Conservation (phyloP, 2,113 vertebrate genomes). For the Halcyon senegalensis region DNA sequence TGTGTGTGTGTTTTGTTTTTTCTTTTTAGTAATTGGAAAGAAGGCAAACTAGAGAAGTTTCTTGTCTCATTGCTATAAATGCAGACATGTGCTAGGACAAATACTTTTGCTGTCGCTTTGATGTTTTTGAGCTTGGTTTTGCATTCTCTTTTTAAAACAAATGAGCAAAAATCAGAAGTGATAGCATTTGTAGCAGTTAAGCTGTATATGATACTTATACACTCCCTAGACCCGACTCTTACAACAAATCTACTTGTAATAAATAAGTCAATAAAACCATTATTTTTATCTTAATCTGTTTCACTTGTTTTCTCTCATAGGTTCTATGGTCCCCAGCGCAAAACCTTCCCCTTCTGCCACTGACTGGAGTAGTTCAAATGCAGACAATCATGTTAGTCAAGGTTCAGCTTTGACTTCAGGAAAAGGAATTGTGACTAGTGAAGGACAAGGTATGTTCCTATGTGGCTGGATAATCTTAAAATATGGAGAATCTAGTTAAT, state of each 20-base stretch:
- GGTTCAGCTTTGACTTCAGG: constrained; percentile 66
- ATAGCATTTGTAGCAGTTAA: not conserved
- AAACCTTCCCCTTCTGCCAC: constrained; percentile 59
- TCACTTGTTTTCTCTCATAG: constrained; percentile 6
- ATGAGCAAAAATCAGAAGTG: not conserved
- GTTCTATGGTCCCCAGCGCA: constrained; percentile 29
- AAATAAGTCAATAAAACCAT: not conserved
- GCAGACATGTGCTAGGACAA: not conserved
- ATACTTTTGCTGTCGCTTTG: not conserved
- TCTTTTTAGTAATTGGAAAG: not conserved
- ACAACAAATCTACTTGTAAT: not conserved
- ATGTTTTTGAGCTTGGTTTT: not conserved
- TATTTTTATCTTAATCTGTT: not conserved
- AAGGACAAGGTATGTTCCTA: constrained; percentile 79
- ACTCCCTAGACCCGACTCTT: not conserved
- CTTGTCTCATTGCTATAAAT: not conserved
- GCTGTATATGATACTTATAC: not conserved
- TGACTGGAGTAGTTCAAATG: constrained; percentile 80
- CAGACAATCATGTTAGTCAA: constrained; percentile 75
- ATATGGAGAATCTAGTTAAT: not conserved
- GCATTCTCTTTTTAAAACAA: not conserved
- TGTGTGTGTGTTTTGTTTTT: no score
- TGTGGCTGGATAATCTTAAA: not conserved
- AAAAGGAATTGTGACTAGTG: constrained; percentile 67
- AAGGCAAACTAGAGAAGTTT: not conserved